phyloP scores from a whole-genome alignment of 2,113 vertebrate genomes.

The Mellivora capensis region DNA sequence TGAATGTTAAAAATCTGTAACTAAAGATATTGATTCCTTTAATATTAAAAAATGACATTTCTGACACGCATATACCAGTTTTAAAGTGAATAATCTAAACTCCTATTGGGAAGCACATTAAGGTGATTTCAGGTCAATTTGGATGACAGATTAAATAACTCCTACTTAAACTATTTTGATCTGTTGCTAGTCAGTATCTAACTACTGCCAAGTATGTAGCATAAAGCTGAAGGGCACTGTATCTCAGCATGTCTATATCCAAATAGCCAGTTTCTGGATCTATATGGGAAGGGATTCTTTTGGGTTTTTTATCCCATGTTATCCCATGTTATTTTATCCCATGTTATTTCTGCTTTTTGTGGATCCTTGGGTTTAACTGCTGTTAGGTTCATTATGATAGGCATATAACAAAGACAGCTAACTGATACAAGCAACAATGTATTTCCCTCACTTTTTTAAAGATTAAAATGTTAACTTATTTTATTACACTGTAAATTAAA shows the following conservation, averaged over 20 bases:
- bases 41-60: background rate
- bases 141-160: constrained; percentile 13
- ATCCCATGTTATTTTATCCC: background rate
- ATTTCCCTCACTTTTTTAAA: background rate
- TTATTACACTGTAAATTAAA: background rate
- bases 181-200: background rate
- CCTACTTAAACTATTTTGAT: background rate
- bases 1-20: background rate
- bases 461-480: background rate
- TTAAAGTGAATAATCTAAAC: background rate
- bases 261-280: background rate
- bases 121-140: constrained; percentile 25
- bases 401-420: background rate
- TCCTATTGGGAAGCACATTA: constrained; percentile 16
- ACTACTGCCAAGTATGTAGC: background rate
- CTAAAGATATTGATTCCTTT: background rate
- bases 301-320: background rate
- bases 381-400: background rate
- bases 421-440: background rate
- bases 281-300: background rate
- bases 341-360: background rate
- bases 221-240: background rate
- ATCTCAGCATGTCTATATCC: background rate
- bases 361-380: background rate
- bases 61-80: background rate